phyloP scores from a whole-genome alignment of 1,140 invertebrate genomes.

The Drosophila trapezifrons region DNA sequence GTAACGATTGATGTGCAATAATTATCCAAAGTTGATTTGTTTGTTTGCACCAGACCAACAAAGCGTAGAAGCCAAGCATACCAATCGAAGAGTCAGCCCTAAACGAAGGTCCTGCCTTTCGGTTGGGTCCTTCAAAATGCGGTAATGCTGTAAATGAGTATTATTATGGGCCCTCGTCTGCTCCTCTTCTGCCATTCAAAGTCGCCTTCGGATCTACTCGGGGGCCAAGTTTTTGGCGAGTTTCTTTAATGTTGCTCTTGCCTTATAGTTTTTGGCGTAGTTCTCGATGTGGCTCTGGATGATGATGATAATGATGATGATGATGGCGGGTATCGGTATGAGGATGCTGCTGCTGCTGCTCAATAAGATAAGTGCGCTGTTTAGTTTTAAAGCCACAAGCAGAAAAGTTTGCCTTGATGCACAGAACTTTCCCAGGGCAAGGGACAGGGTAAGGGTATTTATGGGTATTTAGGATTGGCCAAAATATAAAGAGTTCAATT shows the following conservation, averaged over 20 bases:
- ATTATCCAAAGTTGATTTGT: slow-evolving; percentile 84
- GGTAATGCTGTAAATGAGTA: slow-evolving; percentile 72
- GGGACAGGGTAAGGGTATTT: slow-evolving; percentile 40
- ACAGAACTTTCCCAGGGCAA: slow-evolving; percentile 27
- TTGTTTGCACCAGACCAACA: slow-evolving; percentile 78
- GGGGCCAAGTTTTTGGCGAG: slow-evolving; percentile 62
- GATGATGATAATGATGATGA: slow-evolving; percentile 47
- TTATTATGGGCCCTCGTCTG: slow-evolving; percentile 63
- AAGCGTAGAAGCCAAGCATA: slow-evolving; percentile 77
- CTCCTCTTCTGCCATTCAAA: slow-evolving; percentile 36
- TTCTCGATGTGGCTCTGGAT: slow-evolving; percentile 42
- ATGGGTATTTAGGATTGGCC: slow-evolving; percentile 44
- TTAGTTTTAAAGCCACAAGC: slow-evolving; percentile 79
- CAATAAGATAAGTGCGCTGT: slow-evolving; percentile 80
- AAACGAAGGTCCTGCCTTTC: slow-evolving; percentile 27
- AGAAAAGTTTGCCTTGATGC: slow-evolving; percentile 61
- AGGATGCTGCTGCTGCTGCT: slow-evolving; percentile 55
- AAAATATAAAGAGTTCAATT: slow-evolving; percentile 42
- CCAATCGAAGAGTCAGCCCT: slow-evolving; percentile 56
- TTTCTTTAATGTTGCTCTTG: slow-evolving; percentile 51
- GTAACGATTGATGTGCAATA: slow-evolving; percentile 80
- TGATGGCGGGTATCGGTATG: slow-evolving; percentile 33
- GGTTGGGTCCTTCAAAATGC: slow-evolving; percentile 27
- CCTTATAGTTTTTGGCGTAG: slow-evolving; percentile 72
- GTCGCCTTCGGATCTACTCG: slow-evolving; percentile 31